Percentiles rank a stretch among this genome's conserved stretches.
Evolutionary conservation across 2,797 vertebrate genomes (phyloP).

Genomic region (Acanthurus lineatus): DNA sequence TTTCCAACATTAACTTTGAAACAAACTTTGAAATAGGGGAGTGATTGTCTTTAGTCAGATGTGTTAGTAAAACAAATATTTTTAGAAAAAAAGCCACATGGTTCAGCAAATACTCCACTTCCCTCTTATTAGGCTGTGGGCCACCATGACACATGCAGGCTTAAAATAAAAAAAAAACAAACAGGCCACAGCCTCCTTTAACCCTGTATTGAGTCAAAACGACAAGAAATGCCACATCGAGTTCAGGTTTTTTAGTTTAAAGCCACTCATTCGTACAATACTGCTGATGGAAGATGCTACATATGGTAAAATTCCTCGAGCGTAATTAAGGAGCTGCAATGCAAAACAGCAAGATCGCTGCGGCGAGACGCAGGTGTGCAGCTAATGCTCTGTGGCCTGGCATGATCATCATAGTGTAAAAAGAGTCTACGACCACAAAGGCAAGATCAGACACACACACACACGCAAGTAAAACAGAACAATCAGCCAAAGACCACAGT

Average conservation of each 20-base stretch:
- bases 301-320: not conserved
- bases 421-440: constrained; percentile 1
- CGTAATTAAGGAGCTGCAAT: not conserved
- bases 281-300: not conserved
- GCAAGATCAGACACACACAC: constrained; percentile 1
- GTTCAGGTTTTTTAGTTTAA: not conserved
- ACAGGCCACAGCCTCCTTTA: not conserved
- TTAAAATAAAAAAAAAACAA: not conserved
- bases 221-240: constrained; percentile 10
- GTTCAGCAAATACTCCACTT: constrained; percentile 5
- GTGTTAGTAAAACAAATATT: not conserved
- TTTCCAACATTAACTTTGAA: no score
- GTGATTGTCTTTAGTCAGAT: not conserved
- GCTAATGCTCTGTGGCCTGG: constrained; percentile 64
- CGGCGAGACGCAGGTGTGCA: constrained; percentile 51
- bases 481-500: constrained; percentile 19
- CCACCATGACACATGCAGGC: constrained; percentile 4
- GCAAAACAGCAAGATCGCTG: constrained; percentile 3
- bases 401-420: constrained; percentile 19
- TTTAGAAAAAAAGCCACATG: not conserved
- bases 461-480: not conserved
- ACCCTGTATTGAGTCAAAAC: not conserved
- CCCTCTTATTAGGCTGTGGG: not conserved
- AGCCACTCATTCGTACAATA: not conserved
- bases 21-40: no score